These are phyloP conservation scores for Salpingus planirostris DNA, from an alignment of 2,888 invertebrate genomes.

Conservation along the genomic window DNA sequence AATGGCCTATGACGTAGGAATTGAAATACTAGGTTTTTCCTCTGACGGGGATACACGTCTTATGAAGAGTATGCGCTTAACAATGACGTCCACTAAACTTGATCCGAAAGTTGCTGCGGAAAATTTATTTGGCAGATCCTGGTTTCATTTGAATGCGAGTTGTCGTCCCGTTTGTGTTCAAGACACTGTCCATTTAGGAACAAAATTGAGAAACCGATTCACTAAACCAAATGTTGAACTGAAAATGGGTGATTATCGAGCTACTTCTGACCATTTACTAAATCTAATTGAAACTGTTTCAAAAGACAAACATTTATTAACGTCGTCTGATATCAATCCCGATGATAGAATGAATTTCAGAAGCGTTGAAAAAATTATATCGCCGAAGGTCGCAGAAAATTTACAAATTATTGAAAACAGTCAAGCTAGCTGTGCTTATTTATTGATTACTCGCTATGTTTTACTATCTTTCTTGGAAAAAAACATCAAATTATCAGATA, in stretches of 20 bases:
- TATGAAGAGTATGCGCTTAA: not conserved
- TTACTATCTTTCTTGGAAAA: not conserved
- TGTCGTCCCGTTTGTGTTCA: not conserved
- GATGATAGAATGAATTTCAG: not conserved
- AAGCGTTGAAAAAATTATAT: not conserved
- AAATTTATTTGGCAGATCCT: not conserved
- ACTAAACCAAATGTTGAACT: not conserved
- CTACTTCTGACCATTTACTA: not conserved
- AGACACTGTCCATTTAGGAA: not conserved
- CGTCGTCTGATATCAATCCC: not conserved
- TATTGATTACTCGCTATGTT: not conserved
- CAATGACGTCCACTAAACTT: not conserved
- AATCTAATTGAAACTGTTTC: not conserved
- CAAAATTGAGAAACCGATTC: not conserved
- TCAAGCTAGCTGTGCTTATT: not conserved
- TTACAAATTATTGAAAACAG: not conserved
- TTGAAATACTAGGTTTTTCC: slow-evolving; percentile 1
- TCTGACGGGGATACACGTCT: slow-evolving; percentile 1
- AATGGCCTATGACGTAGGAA: not conserved
- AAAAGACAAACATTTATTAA: not conserved
- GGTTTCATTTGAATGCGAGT: not conserved
- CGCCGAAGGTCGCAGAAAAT: not conserved
- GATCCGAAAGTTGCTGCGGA: not conserved
- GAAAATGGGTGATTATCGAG: not conserved
- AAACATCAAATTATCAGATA: not conserved